Evolutionary conservation across 2,888 invertebrate genomes (phyloP).

Genomic region (Nebria salina): DNA sequence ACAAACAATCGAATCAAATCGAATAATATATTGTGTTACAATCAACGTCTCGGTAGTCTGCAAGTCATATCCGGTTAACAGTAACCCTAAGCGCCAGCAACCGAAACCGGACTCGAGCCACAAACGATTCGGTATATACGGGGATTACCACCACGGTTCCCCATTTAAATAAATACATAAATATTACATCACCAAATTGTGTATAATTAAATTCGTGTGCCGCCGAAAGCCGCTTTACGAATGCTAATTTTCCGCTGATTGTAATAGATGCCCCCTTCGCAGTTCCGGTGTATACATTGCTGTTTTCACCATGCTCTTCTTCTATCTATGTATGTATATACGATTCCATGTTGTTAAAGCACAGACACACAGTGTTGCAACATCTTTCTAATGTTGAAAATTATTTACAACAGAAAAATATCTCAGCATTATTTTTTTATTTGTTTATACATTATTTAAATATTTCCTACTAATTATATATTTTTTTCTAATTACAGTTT

Average conservation of each 20-base stretch:
- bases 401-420: no score
- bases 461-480: no score
- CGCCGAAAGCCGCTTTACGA: constrained; percentile 59
- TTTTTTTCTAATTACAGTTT: no score
- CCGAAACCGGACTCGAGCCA: constrained; percentile 25
- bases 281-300: constrained; percentile 15
- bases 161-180: constrained; percentile 66
- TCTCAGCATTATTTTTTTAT: no score
- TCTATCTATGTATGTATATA: not conserved
- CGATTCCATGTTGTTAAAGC: no score
- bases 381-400: no score
- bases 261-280: constrained; percentile 60
- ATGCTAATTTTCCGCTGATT: constrained; percentile 62
- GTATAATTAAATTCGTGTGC: constrained; percentile 63
- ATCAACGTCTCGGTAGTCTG: not conserved
- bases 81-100: constrained; percentile 19
- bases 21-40: no score
- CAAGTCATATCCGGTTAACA: not conserved
- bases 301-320: not conserved
- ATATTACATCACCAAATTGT: constrained; percentile 64
- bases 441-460: no score
- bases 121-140: constrained; percentile 22
- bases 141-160: constrained; percentile 60
- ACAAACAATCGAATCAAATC: no score
- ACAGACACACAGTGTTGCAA: no score